phyloP scores from a whole-genome alignment of 2,888 invertebrate species.

The Gerosis bhagava region DNA sequence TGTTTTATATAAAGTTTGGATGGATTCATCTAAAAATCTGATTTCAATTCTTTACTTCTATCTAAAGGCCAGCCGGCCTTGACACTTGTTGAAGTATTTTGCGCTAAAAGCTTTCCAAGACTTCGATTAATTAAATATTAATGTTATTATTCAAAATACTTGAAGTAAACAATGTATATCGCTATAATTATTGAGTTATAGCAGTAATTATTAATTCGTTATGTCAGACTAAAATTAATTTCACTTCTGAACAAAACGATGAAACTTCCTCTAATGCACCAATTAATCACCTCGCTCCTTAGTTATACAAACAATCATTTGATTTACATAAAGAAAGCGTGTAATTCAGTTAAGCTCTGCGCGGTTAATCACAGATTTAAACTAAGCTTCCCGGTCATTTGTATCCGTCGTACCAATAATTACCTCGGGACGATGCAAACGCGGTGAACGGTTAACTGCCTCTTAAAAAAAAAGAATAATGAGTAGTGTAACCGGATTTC shows the following conservation, averaged over 20 bases:
- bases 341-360: conserved; percentile 67
- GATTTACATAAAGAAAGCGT: conserved; percentile 75
- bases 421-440: conserved; percentile 56
- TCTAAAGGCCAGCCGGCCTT: neutral
- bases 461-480: conserved; percentile 65
- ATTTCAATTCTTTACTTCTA: too few species aligned
- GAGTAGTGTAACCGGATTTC: conserved; percentile 54
- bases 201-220: conserved; percentile 42
- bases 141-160: too few species aligned
- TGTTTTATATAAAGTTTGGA: too few species aligned
- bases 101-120: too few species aligned
- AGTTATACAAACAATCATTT: conserved; percentile 62
- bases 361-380: conserved; percentile 68
- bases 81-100: too few species aligned
- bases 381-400: conserved; percentile 68
- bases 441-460: conserved; percentile 63
- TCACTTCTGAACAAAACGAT: conserved; percentile 32
- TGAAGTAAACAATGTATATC: too few species aligned
- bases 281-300: conserved; percentile 50
- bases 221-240: conserved; percentile 44
- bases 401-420: conserved; percentile 71
- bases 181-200: too few species aligned
- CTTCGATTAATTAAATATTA: too few species aligned
- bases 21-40: too few species aligned
- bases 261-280: conserved; percentile 43